Percentiles rank a stretch among this genome's conserved stretches.
Conservation (phyloP, 92 coral and sea anemone species). For the Porites divaricata region DNA sequence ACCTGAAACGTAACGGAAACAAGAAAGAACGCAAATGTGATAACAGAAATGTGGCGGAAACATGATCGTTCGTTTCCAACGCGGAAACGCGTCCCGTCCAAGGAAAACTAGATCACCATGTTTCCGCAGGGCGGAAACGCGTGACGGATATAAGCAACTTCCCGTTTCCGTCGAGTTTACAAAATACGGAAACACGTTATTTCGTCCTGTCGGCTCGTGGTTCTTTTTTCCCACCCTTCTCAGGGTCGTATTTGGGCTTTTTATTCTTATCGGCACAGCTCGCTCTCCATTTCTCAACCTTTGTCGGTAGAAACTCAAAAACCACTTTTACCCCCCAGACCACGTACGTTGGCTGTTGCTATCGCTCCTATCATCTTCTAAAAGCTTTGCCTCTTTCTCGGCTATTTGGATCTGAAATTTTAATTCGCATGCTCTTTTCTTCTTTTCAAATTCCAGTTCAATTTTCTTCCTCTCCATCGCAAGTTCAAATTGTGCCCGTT, state of each 20-base stretch:
- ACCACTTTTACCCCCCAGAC: background rate
- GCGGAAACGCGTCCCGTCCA: no score
- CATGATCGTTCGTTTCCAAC: no score
- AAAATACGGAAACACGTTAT: no score
- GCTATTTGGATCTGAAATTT: slow-evolving; percentile 40
- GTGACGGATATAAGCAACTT: no score
- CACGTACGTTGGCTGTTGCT: background rate
- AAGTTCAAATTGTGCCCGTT: background rate
- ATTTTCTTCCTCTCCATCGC: slow-evolving; percentile 25
- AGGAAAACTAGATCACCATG: no score
- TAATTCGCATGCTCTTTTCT: slow-evolving; percentile 35
- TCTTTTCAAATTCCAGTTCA: slow-evolving; percentile 44
- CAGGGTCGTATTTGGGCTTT: background rate
- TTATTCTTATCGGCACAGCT: background rate
- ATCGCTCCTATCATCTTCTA: background rate
- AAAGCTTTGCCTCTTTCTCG: slow-evolving; percentile 37
- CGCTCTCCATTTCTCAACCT: background rate
- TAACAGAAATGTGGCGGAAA: no score
- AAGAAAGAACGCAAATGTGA: no score
- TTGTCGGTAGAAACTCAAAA: background rate
- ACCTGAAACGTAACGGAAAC: no score
- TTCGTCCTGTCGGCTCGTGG: no score
- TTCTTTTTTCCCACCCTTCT: no score
- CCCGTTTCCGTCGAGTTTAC: no score
- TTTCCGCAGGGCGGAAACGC: no score